phyloP scores from a whole-genome alignment of 2,888 invertebrate species.

The Lithosia quadra region DNA sequence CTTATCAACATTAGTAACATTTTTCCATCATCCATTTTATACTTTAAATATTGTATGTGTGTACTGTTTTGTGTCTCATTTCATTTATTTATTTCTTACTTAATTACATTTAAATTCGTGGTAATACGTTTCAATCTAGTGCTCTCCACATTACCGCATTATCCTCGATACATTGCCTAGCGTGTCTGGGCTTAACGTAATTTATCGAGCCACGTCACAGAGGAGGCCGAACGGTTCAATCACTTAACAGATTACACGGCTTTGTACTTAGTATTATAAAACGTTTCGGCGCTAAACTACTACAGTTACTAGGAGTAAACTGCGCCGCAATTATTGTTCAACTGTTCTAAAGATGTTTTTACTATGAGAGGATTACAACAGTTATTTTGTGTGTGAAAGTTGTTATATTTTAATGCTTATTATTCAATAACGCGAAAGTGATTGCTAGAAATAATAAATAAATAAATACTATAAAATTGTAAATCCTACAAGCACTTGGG shows the following conservation, averaged over 20 bases:
- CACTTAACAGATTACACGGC: slow-evolving; percentile 53
- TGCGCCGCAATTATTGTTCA: neutral
- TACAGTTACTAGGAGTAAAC: slow-evolving; percentile 1
- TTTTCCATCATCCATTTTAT: no score
- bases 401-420: no score
- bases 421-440: no score
- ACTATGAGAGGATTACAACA: neutral
- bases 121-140: slow-evolving; percentile 12
- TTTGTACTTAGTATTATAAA: slow-evolving; percentile 49
- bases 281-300: slow-evolving; percentile 23
- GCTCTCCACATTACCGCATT: neutral
- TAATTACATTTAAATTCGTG: neutral
- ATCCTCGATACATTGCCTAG: slow-evolving; percentile 13
- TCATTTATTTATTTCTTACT: neutral
- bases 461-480: no score
- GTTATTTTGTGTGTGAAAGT: no score
- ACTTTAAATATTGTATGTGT: no score
- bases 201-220: slow-evolving; percentile 31
- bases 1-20: no score
- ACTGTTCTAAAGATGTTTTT: neutral
- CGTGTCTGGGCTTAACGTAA: slow-evolving; percentile 17
- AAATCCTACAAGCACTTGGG: no score
- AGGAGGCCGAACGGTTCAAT: slow-evolving; percentile 44
- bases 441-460: no score
- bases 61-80: neutral